These are phyloP conservation scores for Alloplasta piceator DNA, from an alignment of 2,888 invertebrate species.

Conservation along the genomic window DNA sequence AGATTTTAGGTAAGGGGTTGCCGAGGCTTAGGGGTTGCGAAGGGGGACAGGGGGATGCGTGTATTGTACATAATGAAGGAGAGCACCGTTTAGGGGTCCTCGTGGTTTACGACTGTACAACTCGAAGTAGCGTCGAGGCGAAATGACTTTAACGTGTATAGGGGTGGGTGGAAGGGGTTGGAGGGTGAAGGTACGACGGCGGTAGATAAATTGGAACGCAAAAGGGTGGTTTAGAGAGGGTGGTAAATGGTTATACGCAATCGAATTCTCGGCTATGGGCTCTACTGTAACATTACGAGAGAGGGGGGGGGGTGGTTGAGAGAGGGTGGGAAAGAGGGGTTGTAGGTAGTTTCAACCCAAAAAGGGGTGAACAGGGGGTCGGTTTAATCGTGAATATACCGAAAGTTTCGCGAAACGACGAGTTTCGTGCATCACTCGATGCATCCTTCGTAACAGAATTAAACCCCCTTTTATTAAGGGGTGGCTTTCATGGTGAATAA, in stretches of 20 bases:
- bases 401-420: constrained; percentile 68
- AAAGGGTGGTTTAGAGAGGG: constrained; percentile 21
- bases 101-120: constrained; percentile 58
- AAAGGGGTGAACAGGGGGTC: neutral
- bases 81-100: constrained; percentile 56
- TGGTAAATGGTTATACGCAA: neutral
- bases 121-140: constrained; percentile 48
- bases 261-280: too few relatives aligned
- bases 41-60: constrained; percentile 6
- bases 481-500: neutral
- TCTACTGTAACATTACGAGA: neutral
- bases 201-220: constrained; percentile 36
- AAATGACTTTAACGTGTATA: constrained; percentile 45
- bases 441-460: constrained; percentile 32
- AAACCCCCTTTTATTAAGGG: constrained; percentile 12
- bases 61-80: constrained; percentile 56
- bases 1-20: too few relatives aligned
- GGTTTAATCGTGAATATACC: constrained; percentile 70
- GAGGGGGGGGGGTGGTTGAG: constrained; percentile 2
- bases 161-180: neutral
- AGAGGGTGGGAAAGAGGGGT: constrained; percentile 26
- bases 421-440: constrained; percentile 45
- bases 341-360: too few relatives aligned
- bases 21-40: too few relatives aligned
- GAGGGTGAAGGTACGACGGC: constrained; percentile 1